Conservation (phyloP, 53 echinoderm and acorn worm species). For the Paracentrotus lividus region DNA sequence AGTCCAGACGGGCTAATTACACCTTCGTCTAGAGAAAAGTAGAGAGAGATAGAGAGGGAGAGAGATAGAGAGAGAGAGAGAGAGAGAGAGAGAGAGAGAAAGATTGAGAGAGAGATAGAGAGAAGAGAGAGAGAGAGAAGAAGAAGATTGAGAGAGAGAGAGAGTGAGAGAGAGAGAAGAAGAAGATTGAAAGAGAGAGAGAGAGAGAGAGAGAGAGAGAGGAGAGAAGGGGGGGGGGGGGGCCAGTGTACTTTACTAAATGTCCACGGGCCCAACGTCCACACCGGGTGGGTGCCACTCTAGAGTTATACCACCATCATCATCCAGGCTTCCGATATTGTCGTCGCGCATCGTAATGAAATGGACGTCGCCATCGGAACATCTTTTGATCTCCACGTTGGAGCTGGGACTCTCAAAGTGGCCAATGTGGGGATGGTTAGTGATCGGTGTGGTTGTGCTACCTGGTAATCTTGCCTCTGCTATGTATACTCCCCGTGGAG, state of each 20-base stretch:
- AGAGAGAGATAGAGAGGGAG: too few relatives aligned
- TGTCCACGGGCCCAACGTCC: conserved; percentile 1
- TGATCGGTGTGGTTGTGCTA: neutral
- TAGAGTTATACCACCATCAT: neutral
- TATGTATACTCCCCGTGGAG: neutral
- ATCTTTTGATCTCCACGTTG: neutral
- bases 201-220: too few relatives aligned
- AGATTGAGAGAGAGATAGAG: too few relatives aligned
- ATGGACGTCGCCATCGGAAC: neutral
- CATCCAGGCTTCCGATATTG: neutral
- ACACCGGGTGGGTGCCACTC: conserved; percentile 9
- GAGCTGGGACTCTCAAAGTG: neutral
- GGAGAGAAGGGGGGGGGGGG: too few relatives aligned
- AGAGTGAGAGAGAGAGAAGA: too few relatives aligned
- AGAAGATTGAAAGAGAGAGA: too few relatives aligned
- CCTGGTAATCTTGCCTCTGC: neutral
- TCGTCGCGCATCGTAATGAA: neutral
- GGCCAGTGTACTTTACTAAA: neutral
- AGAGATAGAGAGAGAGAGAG: too few relatives aligned
- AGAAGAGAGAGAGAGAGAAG: too few relatives aligned
- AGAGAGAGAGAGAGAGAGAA: too few relatives aligned
- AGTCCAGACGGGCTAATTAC: too few relatives aligned
- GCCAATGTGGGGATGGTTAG: neutral
- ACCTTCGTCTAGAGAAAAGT: too few relatives aligned
- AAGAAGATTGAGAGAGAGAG: too few relatives aligned